Evolutionary conservation across 2,113 vertebrate species (phyloP), one percentile per base, ranked within the genome.

Genomic region (Choloepus hoffmanni): DNA sequence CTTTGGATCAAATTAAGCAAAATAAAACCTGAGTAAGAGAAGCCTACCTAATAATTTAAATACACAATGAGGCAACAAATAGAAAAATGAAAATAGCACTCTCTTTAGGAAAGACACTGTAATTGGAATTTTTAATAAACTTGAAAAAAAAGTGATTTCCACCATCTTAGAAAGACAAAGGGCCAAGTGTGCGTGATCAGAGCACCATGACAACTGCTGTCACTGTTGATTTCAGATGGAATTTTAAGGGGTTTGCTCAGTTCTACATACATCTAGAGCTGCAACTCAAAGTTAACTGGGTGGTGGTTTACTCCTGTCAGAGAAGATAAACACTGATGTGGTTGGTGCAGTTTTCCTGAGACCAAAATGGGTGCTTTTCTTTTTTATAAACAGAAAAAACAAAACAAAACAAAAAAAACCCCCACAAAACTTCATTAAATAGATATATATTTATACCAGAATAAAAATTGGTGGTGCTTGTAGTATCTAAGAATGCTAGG

Each of bases 31-130:
- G 36, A 36, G 36, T 62, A 91, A 90, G 40, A 88, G 30, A 82
- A 77, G 19, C 30, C 67, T 62, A 67, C 26, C 15, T 89, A 93
- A 50, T 81, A 73, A 94, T 76, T 74, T 88, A 90, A 92, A 95
- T 73, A 58, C 21, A 73, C 9, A 72, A 36, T 63, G 15, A 73
- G 62, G 50, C 55, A 87, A 30, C 40, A 90, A 84, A 85, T 19
- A 92, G 82, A 85, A 92, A 50, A 55, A 92, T 55, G 24, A 84
- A 85, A 85, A 53, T 18, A 53, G 85, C 1, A 60, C 24, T 86
- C 45, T 85, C 45, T 45, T 6, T 28, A 83, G 81, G 58, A 94
- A 78, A 72, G 74, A 77, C 16, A 9, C 11, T 33, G 0, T 62
- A 72, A 89, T 2, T 24, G 2, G 67, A 58, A 85, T 85, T 81